Conservation (phyloP, 1,140 invertebrate genomes). For the Gryllus bimaculatus region DNA sequence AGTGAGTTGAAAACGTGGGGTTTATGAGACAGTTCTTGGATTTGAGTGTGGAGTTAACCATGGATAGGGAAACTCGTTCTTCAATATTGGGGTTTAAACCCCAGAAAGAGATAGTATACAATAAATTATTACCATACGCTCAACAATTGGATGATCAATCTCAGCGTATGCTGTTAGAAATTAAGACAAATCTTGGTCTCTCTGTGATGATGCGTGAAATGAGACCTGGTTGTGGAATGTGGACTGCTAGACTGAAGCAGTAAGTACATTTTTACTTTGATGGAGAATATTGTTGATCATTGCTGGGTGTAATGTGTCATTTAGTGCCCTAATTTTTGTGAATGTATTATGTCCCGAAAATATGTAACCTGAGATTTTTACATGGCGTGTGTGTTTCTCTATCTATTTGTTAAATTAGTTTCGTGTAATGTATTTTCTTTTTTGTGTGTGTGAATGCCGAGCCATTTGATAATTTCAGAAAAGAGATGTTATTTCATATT, state of each 20-base stretch:
- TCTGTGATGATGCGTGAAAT: slow-evolving; percentile 57
- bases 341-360: neutral
- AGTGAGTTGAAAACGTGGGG: neutral
- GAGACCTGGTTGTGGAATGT: slow-evolving; percentile 51
- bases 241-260: slow-evolving; percentile 52
- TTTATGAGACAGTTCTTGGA: neutral
- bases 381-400: too few species aligned
- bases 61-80: slow-evolving; percentile 10
- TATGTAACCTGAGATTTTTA: neutral
- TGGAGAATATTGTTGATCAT: neutral
- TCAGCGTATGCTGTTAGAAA: slow-evolving; percentile 43
- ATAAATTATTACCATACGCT: slow-evolving; percentile 57
- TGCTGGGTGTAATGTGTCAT: neutral
- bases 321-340: neutral
- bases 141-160: slow-evolving; percentile 55
- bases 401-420: too few species aligned
- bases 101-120: slow-evolving; percentile 55
- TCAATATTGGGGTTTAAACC: slow-evolving; percentile 30
- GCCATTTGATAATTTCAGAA: too few species aligned
- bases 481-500: too few species aligned
- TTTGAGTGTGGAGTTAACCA: neutral
- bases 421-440: too few species aligned
- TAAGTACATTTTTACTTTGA: slow-evolving; percentile 31
- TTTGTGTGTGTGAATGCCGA: too few species aligned
- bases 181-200: slow-evolving; percentile 58